phyloP scores from a whole-genome alignment of 2,888 invertebrate genomes.

The Ormyrus thymus region DNA sequence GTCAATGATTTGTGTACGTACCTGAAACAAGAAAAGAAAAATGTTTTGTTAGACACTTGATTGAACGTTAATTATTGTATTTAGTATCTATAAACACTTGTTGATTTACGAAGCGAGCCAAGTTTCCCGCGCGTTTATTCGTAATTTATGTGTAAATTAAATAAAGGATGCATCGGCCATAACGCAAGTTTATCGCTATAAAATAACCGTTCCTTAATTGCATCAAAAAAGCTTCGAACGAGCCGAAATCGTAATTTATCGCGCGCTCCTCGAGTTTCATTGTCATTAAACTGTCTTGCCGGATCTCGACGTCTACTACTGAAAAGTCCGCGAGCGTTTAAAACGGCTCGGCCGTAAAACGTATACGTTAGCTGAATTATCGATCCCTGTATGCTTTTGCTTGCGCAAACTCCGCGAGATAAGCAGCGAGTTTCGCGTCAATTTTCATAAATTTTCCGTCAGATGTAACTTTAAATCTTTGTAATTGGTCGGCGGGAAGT shows the following conservation, averaged over 20 bases:
- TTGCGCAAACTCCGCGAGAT: not conserved
- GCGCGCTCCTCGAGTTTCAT: not conserved
- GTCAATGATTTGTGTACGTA: constrained; percentile 18
- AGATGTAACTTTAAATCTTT: not conserved
- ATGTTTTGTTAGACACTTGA: constrained; percentile 2
- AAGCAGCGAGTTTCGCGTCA: not conserved
- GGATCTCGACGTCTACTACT: constrained; percentile 22
- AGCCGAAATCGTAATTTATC: constrained; percentile 11
- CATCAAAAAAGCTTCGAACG: not conserved
- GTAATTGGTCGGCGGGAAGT: not conserved
- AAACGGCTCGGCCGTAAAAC: not conserved
- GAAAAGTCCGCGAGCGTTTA: not conserved
- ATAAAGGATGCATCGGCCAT: no score
- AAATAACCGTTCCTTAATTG: no score
- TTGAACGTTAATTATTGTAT: not conserved
- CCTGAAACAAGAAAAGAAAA: constrained; percentile 35
- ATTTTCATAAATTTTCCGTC: constrained; percentile 18
- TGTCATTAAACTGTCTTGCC: constrained; percentile 11
- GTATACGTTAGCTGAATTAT: constrained; percentile 2
- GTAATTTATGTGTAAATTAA: no score
- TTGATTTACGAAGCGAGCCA: no score
- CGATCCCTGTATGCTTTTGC: not conserved
- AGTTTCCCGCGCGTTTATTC: no score
- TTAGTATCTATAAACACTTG: no score
- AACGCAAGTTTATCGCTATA: no score